Conservation (phyloP, 2,113 vertebrate genomes). For the Tragelaphus strepsiceros region DNA sequence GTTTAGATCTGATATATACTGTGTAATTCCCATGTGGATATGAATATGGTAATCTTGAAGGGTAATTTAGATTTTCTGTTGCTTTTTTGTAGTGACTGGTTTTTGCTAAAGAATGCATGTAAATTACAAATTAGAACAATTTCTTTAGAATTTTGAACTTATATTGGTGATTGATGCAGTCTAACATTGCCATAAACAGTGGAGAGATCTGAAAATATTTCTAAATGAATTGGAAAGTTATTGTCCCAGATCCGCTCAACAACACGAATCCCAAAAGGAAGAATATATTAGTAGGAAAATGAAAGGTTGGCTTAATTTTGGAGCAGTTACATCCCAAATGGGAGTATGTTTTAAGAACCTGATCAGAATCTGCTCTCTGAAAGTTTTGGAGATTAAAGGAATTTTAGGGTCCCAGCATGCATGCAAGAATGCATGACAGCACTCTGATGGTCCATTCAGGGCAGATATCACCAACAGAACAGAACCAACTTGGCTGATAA, state of each 20-base stretch:
- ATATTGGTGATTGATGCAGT: not conserved
- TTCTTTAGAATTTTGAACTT: not conserved
- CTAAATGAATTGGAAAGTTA: not conserved
- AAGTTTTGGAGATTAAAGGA: not conserved
- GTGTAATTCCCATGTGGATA: not conserved
- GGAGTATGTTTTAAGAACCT: not conserved
- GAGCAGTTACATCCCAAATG: not conserved
- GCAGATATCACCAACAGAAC: not conserved
- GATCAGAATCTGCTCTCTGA: not conserved
- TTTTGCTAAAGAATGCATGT: constrained; percentile 28
- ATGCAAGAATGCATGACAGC: no score
- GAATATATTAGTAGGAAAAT: not conserved
- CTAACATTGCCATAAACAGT: not conserved
- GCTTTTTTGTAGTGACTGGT: not conserved
- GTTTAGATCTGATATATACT: constrained; percentile 43
- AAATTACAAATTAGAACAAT: not conserved
- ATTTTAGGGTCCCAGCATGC: not conserved
- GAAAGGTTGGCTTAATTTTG: not conserved
- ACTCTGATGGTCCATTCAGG: not conserved
- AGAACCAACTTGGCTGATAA: not conserved
- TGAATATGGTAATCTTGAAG: constrained; percentile 6
- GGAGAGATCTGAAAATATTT: not conserved
- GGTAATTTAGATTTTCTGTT: constrained; percentile 21
- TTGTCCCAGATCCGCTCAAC: not conserved
- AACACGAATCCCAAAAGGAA: not conserved